A percentile compares a stretch with the other conserved stretches of the same genome.
Evolutionary conservation across 1,140 invertebrate species (phyloP).

Genomic region (Colletes gigas): DNA sequence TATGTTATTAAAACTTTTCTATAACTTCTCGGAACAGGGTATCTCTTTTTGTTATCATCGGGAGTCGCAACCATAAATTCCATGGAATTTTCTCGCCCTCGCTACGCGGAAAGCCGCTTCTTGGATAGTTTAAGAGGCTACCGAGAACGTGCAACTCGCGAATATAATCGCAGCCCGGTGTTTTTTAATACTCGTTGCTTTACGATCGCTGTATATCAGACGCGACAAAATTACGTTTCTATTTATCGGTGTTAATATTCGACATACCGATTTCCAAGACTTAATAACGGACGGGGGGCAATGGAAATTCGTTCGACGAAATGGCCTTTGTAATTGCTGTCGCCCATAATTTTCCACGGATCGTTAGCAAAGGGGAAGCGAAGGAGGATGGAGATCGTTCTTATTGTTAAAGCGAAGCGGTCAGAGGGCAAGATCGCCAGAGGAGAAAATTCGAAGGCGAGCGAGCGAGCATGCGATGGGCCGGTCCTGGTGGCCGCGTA

Average conservation of each 20-base stretch:
- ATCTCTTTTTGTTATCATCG: too few relatives aligned
- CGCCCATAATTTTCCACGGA: not conserved
- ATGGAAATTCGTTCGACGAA: constrained; percentile 8
- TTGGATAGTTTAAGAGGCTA: constrained; percentile 2
- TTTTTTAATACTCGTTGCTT: constrained; percentile 29
- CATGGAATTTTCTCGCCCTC: too few relatives aligned
- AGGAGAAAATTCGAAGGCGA: constrained; percentile 35
- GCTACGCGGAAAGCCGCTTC: not conserved
- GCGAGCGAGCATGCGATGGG: not conserved
- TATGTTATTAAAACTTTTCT: too few relatives aligned
- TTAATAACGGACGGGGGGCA: not conserved
- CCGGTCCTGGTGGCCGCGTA: not conserved
- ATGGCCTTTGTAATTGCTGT: constrained; percentile 1
- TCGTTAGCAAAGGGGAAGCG: not conserved
- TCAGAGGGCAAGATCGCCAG: constrained; percentile 8
- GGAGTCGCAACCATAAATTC: too few relatives aligned
- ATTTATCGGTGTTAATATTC: not conserved
- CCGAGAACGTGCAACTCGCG: not conserved
- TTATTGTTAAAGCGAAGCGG: not conserved
- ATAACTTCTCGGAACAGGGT: too few relatives aligned
- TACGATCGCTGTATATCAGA: constrained; percentile 7
- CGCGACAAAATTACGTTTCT: not conserved
- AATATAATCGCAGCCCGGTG: not conserved
- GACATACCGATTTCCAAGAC: not conserved
- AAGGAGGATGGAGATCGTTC: not conserved